phyloP scores from a whole-genome alignment of 2,888 invertebrate genomes.

The Biston stratarius region DNA sequence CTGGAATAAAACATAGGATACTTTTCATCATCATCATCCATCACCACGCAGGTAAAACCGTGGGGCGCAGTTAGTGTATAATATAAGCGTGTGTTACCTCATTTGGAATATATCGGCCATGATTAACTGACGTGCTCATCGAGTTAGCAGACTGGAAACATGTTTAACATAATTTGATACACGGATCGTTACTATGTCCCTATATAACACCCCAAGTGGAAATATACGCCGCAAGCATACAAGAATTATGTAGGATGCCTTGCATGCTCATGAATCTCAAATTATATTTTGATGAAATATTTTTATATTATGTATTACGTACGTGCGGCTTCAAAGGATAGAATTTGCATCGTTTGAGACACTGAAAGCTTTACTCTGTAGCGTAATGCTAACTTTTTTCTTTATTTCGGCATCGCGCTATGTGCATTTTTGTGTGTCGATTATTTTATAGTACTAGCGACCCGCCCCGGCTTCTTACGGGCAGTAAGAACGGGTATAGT shows the following conservation, averaged over 20 bases:
- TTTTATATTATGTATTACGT: constrained; percentile 6
- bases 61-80: too few species aligned
- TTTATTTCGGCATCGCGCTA: background rate
- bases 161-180: constrained; percentile 35
- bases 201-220: constrained; percentile 14
- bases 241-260: constrained; percentile 15
- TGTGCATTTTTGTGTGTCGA: too few species aligned
- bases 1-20: too few species aligned
- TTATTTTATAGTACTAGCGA: too few species aligned
- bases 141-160: constrained; percentile 28
- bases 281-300: constrained; percentile 2
- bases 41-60: too few species aligned
- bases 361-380: background rate
- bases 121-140: constrained; percentile 36
- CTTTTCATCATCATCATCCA: too few species aligned
- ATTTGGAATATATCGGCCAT: constrained; percentile 25
- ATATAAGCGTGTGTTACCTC: constrained; percentile 14
- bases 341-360: background rate
- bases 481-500: too few species aligned
- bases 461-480: too few species aligned
- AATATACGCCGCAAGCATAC: constrained; percentile 8
- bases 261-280: constrained; percentile 13
- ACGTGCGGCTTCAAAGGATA: constrained; percentile 1
- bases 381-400: background rate
- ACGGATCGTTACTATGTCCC: constrained; percentile 13